Conservation (phyloP, 2,888 invertebrate genomes). For the Laothoe populi region DNA sequence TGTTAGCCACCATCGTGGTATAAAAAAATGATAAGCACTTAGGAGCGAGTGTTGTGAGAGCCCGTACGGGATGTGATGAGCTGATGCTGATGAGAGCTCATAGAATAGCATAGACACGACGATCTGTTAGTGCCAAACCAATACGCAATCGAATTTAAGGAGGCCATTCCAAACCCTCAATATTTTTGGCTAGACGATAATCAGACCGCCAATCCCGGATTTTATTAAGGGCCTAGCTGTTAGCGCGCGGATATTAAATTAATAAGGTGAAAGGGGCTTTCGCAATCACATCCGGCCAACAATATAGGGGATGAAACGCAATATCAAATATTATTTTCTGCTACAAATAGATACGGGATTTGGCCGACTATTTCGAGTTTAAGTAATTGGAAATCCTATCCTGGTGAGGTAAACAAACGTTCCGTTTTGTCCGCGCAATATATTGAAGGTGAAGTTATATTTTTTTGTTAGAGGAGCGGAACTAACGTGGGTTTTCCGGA, state of each 20-base stretch:
- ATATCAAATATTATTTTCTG: constrained; percentile 50
- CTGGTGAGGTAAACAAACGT: constrained; percentile 37
- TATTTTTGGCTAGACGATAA: constrained; percentile 2
- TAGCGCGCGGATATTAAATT: constrained; percentile 19
- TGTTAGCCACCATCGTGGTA: background rate
- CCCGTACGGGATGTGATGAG: background rate
- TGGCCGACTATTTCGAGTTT: constrained; percentile 40
- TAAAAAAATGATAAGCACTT: background rate
- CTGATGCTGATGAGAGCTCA: background rate
- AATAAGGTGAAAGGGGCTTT: constrained; percentile 21
- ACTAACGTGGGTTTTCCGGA: background rate
- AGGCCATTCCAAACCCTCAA: background rate
- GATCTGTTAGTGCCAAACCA: background rate
- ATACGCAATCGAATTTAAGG: background rate
- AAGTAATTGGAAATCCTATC: constrained; percentile 48
- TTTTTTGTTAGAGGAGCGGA: constrained; percentile 23
- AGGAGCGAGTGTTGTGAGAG: background rate
- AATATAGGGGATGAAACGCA: constrained; percentile 40
- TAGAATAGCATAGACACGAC: background rate
- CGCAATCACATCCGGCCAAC: constrained; percentile 16
- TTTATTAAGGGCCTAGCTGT: constrained; percentile 11
- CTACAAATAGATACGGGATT: constrained; percentile 33
- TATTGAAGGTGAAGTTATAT: constrained; percentile 15
- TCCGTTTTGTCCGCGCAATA: constrained; percentile 23
- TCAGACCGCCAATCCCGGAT: constrained; percentile 10